A percentile compares a stretch with the other conserved stretches of the same genome.
Conservation (phyloP, 2,888 invertebrate species). For the Ophonus ardosiacus region DNA sequence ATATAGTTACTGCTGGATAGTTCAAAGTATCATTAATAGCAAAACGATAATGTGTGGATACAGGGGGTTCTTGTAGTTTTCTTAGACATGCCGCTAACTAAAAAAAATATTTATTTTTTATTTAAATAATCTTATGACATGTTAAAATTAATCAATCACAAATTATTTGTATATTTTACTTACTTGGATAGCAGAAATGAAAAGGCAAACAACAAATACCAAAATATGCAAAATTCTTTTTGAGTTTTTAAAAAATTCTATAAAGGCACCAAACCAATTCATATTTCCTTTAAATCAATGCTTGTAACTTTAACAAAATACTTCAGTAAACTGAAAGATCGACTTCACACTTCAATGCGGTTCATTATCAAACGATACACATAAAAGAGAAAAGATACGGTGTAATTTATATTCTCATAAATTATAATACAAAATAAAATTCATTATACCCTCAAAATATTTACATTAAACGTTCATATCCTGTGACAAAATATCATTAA, state of each 20-base stretch:
- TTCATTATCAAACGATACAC: conserved; percentile 47
- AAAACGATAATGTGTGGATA: conserved; percentile 83
- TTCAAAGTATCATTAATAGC: conserved; percentile 81
- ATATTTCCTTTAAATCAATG: conserved; percentile 6
- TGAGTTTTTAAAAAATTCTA: conserved; percentile 74
- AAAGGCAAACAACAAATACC: conserved; percentile 78
- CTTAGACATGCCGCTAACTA: conserved; percentile 80
- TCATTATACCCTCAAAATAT: conserved; percentile 51
- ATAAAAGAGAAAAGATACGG: conserved; percentile 36
- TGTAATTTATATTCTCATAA: conserved; percentile 58
- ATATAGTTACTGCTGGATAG: conserved; percentile 84
- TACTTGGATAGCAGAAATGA: conserved; percentile 81
- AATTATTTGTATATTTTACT: conserved; percentile 39
- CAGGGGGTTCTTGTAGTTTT: conserved; percentile 81
- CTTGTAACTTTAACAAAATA: background rate
- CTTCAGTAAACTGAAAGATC: background rate
- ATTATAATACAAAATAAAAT: conserved; percentile 56
- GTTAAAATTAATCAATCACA: too few species aligned
- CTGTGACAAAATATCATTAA: conserved; percentile 45
- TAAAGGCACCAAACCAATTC: background rate
- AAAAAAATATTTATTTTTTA: conserved; percentile 66
- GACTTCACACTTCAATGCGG: background rate
- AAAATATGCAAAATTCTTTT: conserved; percentile 79
- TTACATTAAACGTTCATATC: conserved; percentile 40
- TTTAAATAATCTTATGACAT: too few species aligned